Percentiles rank a stretch among this genome's conserved stretches.
phyloP scores from a whole-genome alignment of 2,113 vertebrate genomes.

The Lota lota region DNA sequence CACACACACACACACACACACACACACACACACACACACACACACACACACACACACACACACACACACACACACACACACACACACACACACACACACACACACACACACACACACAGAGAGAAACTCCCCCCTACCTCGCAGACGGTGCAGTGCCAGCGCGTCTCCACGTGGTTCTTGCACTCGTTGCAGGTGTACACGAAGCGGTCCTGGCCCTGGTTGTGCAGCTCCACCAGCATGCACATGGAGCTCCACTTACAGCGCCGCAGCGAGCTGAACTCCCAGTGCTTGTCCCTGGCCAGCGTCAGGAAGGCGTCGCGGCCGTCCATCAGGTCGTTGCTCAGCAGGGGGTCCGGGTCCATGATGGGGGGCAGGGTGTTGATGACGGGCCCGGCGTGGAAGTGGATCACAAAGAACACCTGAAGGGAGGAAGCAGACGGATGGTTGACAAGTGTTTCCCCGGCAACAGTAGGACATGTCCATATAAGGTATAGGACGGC shows the following conservation, averaged over 20 bases:
- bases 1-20: too few relatives aligned
- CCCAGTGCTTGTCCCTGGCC: conserved; percentile 97
- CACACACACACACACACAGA: not conserved
- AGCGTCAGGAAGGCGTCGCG: conserved; percentile 95
- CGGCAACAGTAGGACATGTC: too few relatives aligned
- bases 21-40: not conserved
- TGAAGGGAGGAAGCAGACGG: conserved; percentile 41
- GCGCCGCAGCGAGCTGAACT: conserved; percentile 92
- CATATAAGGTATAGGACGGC: too few relatives aligned
- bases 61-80: too few relatives aligned
- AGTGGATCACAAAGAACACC: conserved; percentile 98
- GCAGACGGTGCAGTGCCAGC: conserved; percentile 97
- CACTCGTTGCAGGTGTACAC: conserved; percentile 99
- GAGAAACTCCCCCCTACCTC: conserved; percentile 72
- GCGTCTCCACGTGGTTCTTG: conserved; percentile 96
- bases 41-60: too few relatives aligned
- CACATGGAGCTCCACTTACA: conserved; percentile 98
- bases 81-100: too few relatives aligned
- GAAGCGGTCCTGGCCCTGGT: conserved; percentile 97
- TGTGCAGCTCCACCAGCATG: conserved; percentile 97
- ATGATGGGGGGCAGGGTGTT: conserved; percentile 93
- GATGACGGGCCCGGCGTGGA: conserved; percentile 89
- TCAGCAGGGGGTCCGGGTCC: conserved; percentile 90
- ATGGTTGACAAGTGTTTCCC: too few relatives aligned
- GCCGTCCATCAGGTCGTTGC: conserved; percentile 96